Percentiles rank a stretch among this genome's conserved stretches.
Conservation (phyloP, 1,140 invertebrate genomes). For the Thaumetopoea pityocampa region DNA sequence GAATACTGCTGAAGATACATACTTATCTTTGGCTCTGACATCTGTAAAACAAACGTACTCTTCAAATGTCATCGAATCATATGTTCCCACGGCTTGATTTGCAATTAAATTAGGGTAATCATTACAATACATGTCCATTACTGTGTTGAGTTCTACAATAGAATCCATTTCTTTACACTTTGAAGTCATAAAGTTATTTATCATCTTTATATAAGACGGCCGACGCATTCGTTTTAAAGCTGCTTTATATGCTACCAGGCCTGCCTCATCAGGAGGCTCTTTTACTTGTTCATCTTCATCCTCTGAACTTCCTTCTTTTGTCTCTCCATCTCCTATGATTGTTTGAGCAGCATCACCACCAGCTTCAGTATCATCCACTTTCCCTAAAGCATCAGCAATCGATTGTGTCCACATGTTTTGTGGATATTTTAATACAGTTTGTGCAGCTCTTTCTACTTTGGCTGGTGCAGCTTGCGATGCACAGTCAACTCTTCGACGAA, state of each 20-base stretch:
- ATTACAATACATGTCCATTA: constrained; percentile 81
- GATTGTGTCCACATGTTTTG: constrained; percentile 82
- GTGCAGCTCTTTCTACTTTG: constrained; percentile 70
- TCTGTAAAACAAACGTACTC: constrained; percentile 80
- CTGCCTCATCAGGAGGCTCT: constrained; percentile 43
- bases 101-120: constrained; percentile 77
- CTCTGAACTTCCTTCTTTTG: constrained; percentile 32
- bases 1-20: constrained; percentile 81
- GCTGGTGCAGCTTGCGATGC: constrained; percentile 71
- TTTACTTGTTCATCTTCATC: constrained; percentile 39
- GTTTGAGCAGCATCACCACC: constrained; percentile 34
- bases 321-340: constrained; percentile 13
- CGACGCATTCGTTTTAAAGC: constrained; percentile 50
- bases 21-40: constrained; percentile 77
- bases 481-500: constrained; percentile 73
- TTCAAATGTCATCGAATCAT: constrained; percentile 67
- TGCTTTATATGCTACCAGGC: constrained; percentile 38
- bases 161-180: constrained; percentile 45
- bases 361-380: constrained; percentile 33
- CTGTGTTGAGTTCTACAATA: constrained; percentile 76
- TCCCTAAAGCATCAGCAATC: constrained; percentile 69
- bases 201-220: constrained; percentile 55
- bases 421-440: constrained; percentile 80
- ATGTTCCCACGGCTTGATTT: constrained; percentile 49
- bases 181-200: constrained; percentile 42